A percentile compares a stretch with the other conserved stretches of the same genome.
Conservation (phyloP, 2,888 invertebrate species). For the Sabatieria punctata region DNA sequence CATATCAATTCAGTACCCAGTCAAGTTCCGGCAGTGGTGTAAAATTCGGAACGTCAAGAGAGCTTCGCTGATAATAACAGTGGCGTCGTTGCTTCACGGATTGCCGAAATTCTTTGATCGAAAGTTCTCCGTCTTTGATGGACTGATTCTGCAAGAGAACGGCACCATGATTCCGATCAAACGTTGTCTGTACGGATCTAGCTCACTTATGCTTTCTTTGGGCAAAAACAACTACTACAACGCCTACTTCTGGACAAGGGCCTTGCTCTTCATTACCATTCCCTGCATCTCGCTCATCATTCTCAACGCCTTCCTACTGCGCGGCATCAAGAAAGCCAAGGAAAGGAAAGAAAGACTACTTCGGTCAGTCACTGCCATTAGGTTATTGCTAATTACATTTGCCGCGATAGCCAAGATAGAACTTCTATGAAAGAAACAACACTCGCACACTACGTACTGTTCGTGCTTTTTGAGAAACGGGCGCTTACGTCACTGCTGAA, state of each 20-base stretch:
- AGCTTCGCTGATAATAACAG: conserved; percentile 57
- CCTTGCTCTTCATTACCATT: conserved; percentile 72
- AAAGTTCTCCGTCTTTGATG: conserved; percentile 41
- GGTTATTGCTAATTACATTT: no score
- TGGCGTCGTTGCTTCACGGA: conserved; percentile 63
- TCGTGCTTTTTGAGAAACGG: no score
- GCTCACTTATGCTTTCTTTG: conserved; percentile 15
- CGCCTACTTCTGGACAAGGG: conserved; percentile 52
- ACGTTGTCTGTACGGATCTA: no score
- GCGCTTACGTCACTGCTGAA: no score
- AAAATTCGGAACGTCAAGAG: conserved; percentile 44
- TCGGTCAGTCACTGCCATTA: no score
- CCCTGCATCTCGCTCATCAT: conserved; percentile 75
- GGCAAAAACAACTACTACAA: conserved; percentile 55
- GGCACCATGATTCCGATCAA: no score
- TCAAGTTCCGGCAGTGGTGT: conserved; percentile 30
- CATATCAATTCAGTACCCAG: background rate
- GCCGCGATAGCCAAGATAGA: no score
- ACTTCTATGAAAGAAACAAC: no score
- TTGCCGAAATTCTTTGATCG: conserved; percentile 63
- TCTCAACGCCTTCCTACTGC: conserved; percentile 66
- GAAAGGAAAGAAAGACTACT: no score
- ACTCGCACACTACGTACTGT: no score
- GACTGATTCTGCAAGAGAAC: conserved; percentile 47
- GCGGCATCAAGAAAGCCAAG: conserved; percentile 59